Conservation (phyloP, 23 tunicate species). For the Diplosoma virens region DNA sequence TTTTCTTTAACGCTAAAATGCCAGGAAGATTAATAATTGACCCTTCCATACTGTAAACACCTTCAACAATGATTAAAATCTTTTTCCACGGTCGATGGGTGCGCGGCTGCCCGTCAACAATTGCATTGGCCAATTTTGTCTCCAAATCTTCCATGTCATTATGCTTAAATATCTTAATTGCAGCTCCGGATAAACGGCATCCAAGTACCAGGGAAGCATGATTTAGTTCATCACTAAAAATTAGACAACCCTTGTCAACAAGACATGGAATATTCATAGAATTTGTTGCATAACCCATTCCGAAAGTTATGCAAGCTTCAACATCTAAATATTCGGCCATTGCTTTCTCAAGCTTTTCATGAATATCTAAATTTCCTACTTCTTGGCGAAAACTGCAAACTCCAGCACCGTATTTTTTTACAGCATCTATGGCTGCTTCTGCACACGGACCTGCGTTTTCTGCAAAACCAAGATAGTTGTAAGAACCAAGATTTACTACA, state of each 20-base stretch:
- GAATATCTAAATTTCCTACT: slow-evolving; percentile 63
- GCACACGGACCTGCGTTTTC: slow-evolving; percentile 79
- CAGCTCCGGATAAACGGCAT: slow-evolving; percentile 70
- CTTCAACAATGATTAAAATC: slow-evolving; percentile 84
- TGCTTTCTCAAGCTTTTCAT: slow-evolving; percentile 61
- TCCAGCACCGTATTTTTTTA: slow-evolving; percentile 59
- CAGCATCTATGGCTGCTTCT: slow-evolving; percentile 65
- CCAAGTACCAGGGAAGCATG: slow-evolving; percentile 85
- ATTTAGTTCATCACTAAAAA: slow-evolving; percentile 80
- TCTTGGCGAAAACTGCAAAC: slow-evolving; percentile 67
- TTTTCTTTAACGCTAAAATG: slow-evolving; percentile 56
- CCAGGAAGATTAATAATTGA: slow-evolving; percentile 70
- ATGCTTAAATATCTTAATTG: slow-evolving; percentile 63
- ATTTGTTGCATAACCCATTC: slow-evolving; percentile 93
- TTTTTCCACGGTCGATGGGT: slow-evolving; percentile 81
- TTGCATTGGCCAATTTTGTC: slow-evolving; percentile 45
- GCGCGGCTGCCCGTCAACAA: slow-evolving; percentile 67
- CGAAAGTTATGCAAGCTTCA: slow-evolving; percentile 69
- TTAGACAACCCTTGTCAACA: slow-evolving; percentile 67
- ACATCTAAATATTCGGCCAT: slow-evolving; percentile 67
- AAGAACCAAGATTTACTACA: slow-evolving; percentile 73
- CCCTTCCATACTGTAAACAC: slow-evolving; percentile 94
- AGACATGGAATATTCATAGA: slow-evolving; percentile 89
- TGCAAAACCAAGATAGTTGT: slow-evolving; percentile 88
- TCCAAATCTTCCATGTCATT: slow-evolving; percentile 84